Percentiles rank a stretch among this genome's conserved stretches.
Conservation (phyloP, 2,113 vertebrate species). For the Myotis brandtii region DNA sequence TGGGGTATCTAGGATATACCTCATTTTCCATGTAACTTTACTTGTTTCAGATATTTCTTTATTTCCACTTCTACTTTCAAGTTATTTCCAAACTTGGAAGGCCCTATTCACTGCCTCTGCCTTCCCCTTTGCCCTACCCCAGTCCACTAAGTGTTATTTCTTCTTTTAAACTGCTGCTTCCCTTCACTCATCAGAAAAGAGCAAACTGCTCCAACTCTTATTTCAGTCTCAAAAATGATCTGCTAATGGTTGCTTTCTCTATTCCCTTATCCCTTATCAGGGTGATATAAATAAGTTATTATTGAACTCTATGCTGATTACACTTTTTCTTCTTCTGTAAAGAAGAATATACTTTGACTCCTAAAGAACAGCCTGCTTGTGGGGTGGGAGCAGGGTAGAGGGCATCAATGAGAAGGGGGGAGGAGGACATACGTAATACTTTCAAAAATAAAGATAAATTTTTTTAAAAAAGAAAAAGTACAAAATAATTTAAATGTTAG, state of each 20-base stretch:
- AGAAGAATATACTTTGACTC: slow-evolving; percentile 42
- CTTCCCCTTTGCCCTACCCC: background rate
- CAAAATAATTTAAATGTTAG: no score
- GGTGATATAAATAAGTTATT: background rate
- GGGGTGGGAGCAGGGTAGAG: no score
- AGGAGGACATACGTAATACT: no score
- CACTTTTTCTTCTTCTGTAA: background rate
- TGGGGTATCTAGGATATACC: background rate
- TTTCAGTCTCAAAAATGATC: slow-evolving; percentile 11
- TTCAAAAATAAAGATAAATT: no score
- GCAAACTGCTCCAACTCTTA: background rate
- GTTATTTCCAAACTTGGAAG: slow-evolving; percentile 11
- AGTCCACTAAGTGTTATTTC: background rate
- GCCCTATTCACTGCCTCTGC: background rate
- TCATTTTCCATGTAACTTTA: slow-evolving; percentile 48
- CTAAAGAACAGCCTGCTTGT: background rate
- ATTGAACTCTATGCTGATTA: slow-evolving; percentile 12
- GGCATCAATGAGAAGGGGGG: no score
- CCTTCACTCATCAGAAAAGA: background rate
- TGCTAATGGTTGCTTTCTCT: background rate
- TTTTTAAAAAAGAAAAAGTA: no score
- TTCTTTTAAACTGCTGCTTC: slow-evolving; percentile 30
- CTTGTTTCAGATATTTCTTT: slow-evolving; percentile 58
- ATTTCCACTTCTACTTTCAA: slow-evolving; percentile 37
- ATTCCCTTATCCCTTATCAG: background rate